Evolutionary conservation across 2,797 vertebrate species (phyloP).

Genomic region (Anisognathus igniventris): DNA sequence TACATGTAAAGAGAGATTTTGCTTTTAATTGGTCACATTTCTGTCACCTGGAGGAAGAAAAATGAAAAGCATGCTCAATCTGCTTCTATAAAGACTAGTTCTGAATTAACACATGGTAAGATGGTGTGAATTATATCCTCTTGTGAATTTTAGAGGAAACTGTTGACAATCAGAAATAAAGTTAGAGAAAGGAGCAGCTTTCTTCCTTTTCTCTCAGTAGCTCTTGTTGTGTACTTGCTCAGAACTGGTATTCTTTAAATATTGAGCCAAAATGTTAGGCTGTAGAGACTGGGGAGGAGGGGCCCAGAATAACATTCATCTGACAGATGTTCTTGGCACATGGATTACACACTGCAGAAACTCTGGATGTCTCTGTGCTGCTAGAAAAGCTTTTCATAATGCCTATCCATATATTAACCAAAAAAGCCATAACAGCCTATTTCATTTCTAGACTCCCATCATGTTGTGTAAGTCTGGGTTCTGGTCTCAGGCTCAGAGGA

Average conservation of each 20-base stretch:
- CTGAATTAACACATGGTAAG: background rate
- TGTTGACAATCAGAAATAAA: background rate
- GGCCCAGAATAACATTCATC: background rate
- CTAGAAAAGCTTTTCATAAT: background rate
- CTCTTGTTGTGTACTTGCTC: background rate
- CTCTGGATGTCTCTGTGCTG: background rate
- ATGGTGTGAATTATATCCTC: background rate
- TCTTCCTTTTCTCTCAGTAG: background rate
- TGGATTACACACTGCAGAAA: background rate
- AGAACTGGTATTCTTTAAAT: background rate
- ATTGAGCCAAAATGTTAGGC: background rate
- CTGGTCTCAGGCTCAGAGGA: background rate
- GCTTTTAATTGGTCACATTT: conserved; percentile 42
- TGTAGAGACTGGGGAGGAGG: background rate
- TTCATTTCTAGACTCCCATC: background rate
- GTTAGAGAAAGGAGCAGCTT: background rate
- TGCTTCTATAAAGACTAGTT: background rate
- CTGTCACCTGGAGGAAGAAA: conserved; percentile 62
- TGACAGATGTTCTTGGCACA: background rate
- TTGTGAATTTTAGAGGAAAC: background rate
- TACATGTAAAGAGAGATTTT: background rate
- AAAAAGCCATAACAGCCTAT: background rate
- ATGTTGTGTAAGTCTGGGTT: background rate
- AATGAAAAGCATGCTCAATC: background rate
- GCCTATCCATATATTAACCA: background rate